These are phyloP conservation scores for Branchinecta lindahli DNA, from an alignment of 1,140 invertebrate species.

Conservation along the genomic window DNA sequence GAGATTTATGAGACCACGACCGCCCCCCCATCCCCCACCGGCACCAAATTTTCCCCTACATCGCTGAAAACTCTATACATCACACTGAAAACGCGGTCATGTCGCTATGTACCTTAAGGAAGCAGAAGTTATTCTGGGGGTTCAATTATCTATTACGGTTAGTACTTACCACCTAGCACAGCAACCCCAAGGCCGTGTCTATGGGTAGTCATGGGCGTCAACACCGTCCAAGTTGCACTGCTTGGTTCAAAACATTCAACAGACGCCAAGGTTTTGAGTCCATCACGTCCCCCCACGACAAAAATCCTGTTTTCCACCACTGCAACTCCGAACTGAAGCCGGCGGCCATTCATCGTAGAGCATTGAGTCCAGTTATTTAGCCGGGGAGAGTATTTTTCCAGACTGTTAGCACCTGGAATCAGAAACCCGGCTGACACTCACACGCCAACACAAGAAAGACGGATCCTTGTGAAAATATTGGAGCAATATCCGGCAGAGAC, in stretches of 20 bases:
- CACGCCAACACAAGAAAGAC: neutral
- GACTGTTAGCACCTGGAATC: slow-evolving; percentile 53
- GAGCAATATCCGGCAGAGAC: too few relatives aligned
- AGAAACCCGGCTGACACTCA: too few relatives aligned
- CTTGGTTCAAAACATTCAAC: slow-evolving; percentile 67
- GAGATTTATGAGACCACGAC: too few relatives aligned
- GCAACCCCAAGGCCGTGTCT: slow-evolving; percentile 75
- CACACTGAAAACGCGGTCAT: too few relatives aligned
- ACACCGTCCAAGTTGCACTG: slow-evolving; percentile 55
- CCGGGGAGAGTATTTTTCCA: slow-evolving; percentile 74
- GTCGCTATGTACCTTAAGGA: too few relatives aligned
- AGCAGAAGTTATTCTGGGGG: too few relatives aligned
- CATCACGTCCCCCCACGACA: slow-evolving; percentile 74
- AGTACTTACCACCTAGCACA: slow-evolving; percentile 43
- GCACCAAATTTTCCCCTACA: too few relatives aligned
- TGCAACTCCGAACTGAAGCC: slow-evolving; percentile 77
- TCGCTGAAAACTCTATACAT: too few relatives aligned
- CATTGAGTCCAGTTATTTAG: slow-evolving; percentile 62
- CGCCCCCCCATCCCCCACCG: too few relatives aligned
- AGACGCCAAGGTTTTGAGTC: slow-evolving; percentile 78
- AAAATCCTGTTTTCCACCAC: slow-evolving; percentile 67
- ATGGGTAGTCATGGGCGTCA: slow-evolving; percentile 81
- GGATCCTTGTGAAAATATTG: too few relatives aligned
- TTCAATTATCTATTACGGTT: too few relatives aligned
- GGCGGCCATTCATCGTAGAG: slow-evolving; percentile 59